phyloP scores from a whole-genome alignment of 2,888 invertebrate species.

The Prenolepis imparis region DNA sequence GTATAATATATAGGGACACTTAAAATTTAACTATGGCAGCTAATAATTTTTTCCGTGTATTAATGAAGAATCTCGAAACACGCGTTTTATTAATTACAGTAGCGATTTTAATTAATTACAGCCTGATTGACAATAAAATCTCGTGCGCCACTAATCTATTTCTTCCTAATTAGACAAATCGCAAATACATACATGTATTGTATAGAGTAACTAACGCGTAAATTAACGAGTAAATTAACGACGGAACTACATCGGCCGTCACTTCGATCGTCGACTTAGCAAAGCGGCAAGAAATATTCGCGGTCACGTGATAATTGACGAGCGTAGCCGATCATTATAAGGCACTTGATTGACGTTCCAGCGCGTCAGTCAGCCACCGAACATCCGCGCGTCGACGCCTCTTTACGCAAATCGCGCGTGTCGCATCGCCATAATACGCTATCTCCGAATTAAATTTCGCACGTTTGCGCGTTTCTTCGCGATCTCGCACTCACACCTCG shows the following conservation, averaged over 20 bases:
- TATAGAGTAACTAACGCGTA: neutral
- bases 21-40: no score
- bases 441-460: constrained; percentile 14
- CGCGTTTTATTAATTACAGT: neutral
- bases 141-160: constrained; percentile 5
- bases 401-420: neutral
- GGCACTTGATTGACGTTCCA: constrained; percentile 57
- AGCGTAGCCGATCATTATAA: constrained; percentile 59
- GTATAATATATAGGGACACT: no score
- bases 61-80: neutral
- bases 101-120: neutral
- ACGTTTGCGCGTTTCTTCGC: neutral
- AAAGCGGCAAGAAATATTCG: constrained; percentile 19
- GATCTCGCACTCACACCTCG: neutral
- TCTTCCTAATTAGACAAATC: neutral
- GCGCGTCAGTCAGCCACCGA: constrained; percentile 74
- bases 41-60: neutral
- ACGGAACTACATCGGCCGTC: neutral
- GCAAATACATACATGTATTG: neutral
- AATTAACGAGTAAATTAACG: constrained; percentile 12
- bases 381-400: constrained; percentile 64
- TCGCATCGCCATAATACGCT: neutral
- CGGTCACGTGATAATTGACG: constrained; percentile 48
- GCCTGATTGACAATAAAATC: neutral
- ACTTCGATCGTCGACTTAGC: constrained; percentile 11